Evolutionary conservation across 2,888 invertebrate genomes (phyloP).

Genomic region (Lithophane socia): DNA sequence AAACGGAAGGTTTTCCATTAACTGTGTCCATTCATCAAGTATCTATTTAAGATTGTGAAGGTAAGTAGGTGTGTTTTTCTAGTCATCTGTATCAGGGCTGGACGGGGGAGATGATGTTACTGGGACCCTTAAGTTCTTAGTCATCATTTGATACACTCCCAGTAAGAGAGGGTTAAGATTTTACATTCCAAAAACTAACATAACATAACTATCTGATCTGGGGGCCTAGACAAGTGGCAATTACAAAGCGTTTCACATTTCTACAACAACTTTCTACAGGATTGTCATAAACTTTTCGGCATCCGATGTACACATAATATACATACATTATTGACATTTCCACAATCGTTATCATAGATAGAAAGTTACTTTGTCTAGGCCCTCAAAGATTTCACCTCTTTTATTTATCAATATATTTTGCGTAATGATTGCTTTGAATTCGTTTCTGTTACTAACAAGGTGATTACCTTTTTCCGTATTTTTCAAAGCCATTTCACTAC

Average conservation of each 20-base stretch:
- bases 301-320: too few species aligned
- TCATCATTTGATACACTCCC: neutral
- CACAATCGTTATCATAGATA: too few species aligned
- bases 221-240: too few species aligned
- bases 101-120: neutral
- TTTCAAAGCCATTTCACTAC: conserved; percentile 1
- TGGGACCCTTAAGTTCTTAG: neutral
- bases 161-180: neutral
- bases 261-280: too few species aligned
- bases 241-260: too few species aligned
- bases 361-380: too few species aligned
- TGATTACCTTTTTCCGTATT: conserved; percentile 23
- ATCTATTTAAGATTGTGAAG: conserved; percentile 24
- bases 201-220: neutral
- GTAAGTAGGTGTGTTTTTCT: conserved; percentile 4
- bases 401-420: neutral
- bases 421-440: conserved; percentile 4
- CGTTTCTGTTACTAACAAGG: conserved; percentile 21
- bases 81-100: neutral
- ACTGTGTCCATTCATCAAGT: conserved; percentile 34
- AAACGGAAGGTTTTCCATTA: conserved; percentile 54
- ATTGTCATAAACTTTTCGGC: too few species aligned
- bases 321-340: too few species aligned
- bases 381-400: neutral
- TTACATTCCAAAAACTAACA: too few species aligned